These are phyloP conservation scores for Naja naja DNA, from an alignment of 2,113 vertebrate genomes.

Conservation along the genomic window DNA sequence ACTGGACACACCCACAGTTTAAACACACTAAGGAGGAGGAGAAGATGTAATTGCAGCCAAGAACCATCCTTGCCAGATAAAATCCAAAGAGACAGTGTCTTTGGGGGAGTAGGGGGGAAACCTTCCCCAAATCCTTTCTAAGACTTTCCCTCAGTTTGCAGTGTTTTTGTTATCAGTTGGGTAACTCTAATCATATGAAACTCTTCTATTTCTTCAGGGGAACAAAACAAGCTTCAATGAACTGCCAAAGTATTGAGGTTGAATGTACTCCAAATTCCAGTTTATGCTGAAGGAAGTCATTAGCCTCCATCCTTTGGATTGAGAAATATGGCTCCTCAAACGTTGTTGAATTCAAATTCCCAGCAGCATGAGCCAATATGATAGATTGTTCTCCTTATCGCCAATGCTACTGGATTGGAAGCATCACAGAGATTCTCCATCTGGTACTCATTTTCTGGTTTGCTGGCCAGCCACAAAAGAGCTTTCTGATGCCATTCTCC, in stretches of 20 bases:
- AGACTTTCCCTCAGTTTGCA: neutral
- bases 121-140: neutral
- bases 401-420: neutral
- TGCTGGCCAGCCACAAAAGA: neutral
- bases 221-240: neutral
- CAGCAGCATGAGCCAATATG: neutral
- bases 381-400: neutral
- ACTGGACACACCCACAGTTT: neutral
- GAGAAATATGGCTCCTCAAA: neutral
- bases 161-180: neutral
- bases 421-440: neutral
- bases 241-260: neutral
- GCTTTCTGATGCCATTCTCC: neutral
- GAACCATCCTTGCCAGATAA: neutral
- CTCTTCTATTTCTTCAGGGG: neutral
- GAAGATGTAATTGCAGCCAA: neutral
- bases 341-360: neutral
- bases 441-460: neutral
- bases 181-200: neutral
- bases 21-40: neutral
- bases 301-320: neutral
- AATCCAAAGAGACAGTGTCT: neutral
- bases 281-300: neutral
- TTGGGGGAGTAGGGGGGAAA: rapidly evolving
- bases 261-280: neutral